Evolutionary conservation across 2,113 vertebrate species (phyloP).

Genomic region (Hemichromis elongatus): DNA sequence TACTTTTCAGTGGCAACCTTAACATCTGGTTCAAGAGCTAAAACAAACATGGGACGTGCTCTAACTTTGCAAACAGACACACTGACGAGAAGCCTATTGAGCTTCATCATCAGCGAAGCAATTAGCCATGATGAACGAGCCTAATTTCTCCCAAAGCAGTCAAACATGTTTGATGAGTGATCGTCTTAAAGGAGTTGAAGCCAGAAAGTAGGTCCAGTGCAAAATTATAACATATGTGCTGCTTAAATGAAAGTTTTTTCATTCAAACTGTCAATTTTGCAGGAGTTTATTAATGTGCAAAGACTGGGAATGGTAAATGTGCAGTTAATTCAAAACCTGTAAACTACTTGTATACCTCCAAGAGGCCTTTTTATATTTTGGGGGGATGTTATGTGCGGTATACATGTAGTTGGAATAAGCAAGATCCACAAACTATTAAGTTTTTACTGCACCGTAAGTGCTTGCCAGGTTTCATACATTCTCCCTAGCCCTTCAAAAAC

Average conservation of each 20-base stretch:
- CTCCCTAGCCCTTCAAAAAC: background rate
- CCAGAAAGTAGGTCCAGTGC: background rate
- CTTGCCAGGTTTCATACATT: background rate
- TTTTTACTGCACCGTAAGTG: background rate
- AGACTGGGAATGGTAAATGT: background rate
- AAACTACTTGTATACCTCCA: background rate
- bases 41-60: background rate
- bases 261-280: background rate
- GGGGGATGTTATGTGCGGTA: background rate
- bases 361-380: background rate
- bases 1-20: background rate
- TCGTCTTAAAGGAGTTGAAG: background rate
- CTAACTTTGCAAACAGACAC: background rate
- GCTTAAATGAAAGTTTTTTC: background rate
- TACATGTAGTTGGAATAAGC: background rate
- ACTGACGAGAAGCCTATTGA: conserved; percentile 3
- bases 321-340: background rate
- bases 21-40: background rate
- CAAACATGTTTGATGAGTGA: background rate
- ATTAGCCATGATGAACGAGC: background rate
- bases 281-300: background rate
- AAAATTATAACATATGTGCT: background rate
- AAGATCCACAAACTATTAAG: background rate
- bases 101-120: background rate
- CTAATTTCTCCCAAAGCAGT: background rate